Base-by-base conservation (phyloP, 2,797 vertebrate species). In the Muscicapa comitata region DNA sequence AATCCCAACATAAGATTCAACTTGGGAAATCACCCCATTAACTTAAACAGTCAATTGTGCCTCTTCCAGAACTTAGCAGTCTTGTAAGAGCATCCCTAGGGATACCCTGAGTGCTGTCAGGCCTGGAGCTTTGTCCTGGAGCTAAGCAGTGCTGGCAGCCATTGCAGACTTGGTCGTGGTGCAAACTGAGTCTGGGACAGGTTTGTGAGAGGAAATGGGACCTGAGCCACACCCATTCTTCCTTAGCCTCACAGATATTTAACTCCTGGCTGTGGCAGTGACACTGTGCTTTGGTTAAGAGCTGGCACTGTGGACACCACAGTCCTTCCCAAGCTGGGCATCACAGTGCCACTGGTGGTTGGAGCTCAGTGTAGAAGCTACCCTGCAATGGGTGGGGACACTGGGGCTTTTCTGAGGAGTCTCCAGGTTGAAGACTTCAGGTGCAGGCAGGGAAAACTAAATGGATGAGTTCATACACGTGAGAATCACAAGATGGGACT, bases 151-250 rank as follows among this genome's bases (percentile, higher is more conserved):
- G 4, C 79, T 81, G 83, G 82, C 43, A 91, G 51, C 66, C 66
- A 48, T 6, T 16, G 50, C 40, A 82, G 40, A 33, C 40, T 33
- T 0, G 0, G 63, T 2, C 59, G n/a, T 28, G 72, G 66, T 2
- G 23, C 45, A 79, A 50, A 77, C 0, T 42, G 48, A 80, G 63
- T 23, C 68, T 79, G 59, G 65, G 29, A 89, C 0, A 33, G 51
- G 61, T 48, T 88, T 84, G 38, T 63, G 68, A 89, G 57, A 10
- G 45, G 74, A 88, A 96, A 47, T 1, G 8, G 75, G 84, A 87
- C 37, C 23, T 11, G 8, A 74, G 72, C 28, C 88, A 92, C 57
- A 54, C 1, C 18, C 53, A 54, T 6, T 74, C 62, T 68, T 86
- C 71, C 38, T 80, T 8, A 24, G 38, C 31, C 57, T 82, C 72